Base-by-base conservation (phyloP, 2,797 vertebrate species). In the Stomatorhinus walkeri region DNA sequence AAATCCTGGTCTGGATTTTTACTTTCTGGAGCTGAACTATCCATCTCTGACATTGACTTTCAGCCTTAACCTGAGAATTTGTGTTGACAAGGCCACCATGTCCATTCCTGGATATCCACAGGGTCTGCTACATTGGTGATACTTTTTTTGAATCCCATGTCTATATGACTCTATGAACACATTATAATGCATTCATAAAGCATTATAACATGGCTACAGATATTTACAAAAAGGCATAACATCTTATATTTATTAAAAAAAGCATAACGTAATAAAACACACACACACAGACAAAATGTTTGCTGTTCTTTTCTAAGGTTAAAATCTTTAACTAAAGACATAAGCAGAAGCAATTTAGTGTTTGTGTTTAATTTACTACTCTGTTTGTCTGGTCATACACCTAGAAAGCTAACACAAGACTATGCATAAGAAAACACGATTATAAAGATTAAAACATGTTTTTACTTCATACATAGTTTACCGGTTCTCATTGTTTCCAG, bases 41-140 rank as follows among this genome's bases (percentile, higher is more conserved):
- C 28, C 64, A 72, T 28, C 10, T 32, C 64, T 72, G 28, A 28
- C 12, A 72, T 32, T 72, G 28, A 72, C 64, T 32, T 72, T 72
- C 64, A 14, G 4, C 64, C 28, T 90, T 61, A 0, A 36, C 0
- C 91, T 96, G 91, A 91, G 84, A 32, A 0, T 0, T 0, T 96
- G 96, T 0, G 91, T 96, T 83, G 91, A 94, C 56, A 59, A 8
- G 24, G 64, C 64, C 64, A 72, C 56, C n/a, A 59, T 59, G 6
- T 59, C 22, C 64, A 36, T 95, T 95, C 91, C 19, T 95, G 89
- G 79, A 92, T 10, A 90, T 87, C 28, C 96, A 96, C 88, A 9
- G 48, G n/a, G 86, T 46, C 14, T 19, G 9, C 61, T 28, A 12
- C 24, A 12, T 68, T 4, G 24, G 24, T 68, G 14, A 72, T 28